Conservation (phyloP, 2,797 vertebrate genomes). For the Micromesistius poutassou region DNA sequence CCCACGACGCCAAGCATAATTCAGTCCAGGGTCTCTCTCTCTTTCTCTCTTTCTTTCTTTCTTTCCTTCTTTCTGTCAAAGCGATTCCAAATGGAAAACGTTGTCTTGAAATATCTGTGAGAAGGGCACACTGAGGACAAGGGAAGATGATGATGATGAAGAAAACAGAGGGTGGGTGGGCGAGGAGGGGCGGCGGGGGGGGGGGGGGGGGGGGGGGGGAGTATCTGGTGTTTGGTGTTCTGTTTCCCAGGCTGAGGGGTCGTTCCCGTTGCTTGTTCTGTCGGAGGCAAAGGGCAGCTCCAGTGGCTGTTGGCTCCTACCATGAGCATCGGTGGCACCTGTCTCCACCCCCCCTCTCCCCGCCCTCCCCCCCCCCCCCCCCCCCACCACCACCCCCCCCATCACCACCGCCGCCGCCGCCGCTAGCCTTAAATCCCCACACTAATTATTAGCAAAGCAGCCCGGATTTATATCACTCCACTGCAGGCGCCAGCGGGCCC, state of each 20-base stretch:
- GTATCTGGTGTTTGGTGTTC: slow-evolving; percentile 50
- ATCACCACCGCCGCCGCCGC: background rate
- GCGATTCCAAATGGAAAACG: background rate
- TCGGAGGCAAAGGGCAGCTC: slow-evolving; percentile 49
- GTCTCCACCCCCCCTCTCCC: slow-evolving; percentile 68
- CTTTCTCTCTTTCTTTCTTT: background rate
- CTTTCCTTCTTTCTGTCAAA: background rate
- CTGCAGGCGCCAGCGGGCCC: slow-evolving; percentile 67
- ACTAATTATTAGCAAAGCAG: slow-evolving; percentile 78
- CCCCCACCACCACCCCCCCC: background rate
- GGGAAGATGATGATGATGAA: slow-evolving; percentile 1
- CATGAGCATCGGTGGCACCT: slow-evolving; percentile 71
- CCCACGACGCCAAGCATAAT: slow-evolving; percentile 39
- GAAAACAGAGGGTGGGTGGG: background rate
- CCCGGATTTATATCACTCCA: slow-evolving; percentile 70
- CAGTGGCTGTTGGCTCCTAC: slow-evolving; percentile 38
- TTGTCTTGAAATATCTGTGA: background rate
- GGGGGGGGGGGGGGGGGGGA: background rate
- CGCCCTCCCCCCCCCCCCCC: slow-evolving; percentile 45
- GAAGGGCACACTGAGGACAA: background rate
- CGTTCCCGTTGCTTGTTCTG: slow-evolving; percentile 35
- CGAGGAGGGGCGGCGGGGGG: slow-evolving; percentile 3
- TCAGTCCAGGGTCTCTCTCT: slow-evolving; percentile 28
- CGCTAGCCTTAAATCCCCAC: slow-evolving; percentile 70
- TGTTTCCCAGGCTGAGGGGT: slow-evolving; percentile 44